phyloP scores from a whole-genome alignment of 37 sponge, comb jelly and placozoan genomes.

The Axinella damicornis region DNA sequence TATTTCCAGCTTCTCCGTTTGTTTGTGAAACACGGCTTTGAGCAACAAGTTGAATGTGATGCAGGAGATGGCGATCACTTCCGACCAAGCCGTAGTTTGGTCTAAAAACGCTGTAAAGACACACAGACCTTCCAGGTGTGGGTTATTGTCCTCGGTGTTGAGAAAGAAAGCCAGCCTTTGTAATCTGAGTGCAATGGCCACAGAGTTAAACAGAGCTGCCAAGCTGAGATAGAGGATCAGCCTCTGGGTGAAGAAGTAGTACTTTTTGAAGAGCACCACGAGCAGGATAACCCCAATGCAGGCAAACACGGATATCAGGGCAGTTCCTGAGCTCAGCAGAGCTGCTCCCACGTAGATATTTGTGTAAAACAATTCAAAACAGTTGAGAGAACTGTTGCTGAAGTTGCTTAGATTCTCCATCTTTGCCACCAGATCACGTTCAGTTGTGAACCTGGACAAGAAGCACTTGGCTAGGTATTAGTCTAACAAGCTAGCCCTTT shows the following conservation, averaged over 20 bases:
- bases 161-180: conserved; percentile 3
- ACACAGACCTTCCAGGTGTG: conserved; percentile 8
- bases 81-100: conserved; percentile 50
- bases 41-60: conserved; percentile 54
- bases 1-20: conserved; percentile 22
- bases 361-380: not conserved
- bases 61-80: conserved; percentile 35
- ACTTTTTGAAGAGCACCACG: conserved; percentile 84
- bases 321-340: conserved; percentile 1
- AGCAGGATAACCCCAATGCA: conserved; percentile 57
- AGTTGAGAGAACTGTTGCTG: not conserved
- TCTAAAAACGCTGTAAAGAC: conserved; percentile 30
- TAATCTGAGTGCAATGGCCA: conserved; percentile 37
- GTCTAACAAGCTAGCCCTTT: too few relatives aligned
- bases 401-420: not conserved
- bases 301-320: conserved; percentile 12
- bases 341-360: conserved; percentile 6
- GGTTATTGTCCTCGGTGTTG: not conserved
- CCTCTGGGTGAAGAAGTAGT: conserved; percentile 80
- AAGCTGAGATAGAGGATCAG: conserved; percentile 84
- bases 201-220: conserved; percentile 46
- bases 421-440: too few relatives aligned
- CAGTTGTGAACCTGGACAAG: too few relatives aligned
- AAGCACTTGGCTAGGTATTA: too few relatives aligned
- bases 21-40: conserved; percentile 24